phyloP scores from a whole-genome alignment of 2,888 invertebrate species.

The Plebejus anna region DNA sequence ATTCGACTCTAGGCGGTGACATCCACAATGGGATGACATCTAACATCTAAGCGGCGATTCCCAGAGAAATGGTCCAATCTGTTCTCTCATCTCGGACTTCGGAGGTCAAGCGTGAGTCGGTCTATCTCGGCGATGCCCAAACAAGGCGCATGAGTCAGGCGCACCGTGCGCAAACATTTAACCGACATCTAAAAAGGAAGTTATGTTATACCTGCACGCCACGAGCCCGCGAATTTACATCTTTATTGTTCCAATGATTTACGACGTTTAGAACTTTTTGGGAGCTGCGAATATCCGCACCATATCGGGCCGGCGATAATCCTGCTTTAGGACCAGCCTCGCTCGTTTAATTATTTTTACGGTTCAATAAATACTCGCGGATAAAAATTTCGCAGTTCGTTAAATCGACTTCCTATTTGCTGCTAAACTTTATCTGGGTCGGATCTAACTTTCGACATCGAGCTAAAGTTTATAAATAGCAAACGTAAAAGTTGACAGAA shows the following conservation, averaged over 20 bases:
- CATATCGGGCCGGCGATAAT: not conserved
- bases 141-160: slow-evolving; percentile 1
- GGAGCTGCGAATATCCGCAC: not conserved
- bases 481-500: not conserved
- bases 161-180: slow-evolving; percentile 12
- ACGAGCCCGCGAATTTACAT: not conserved
- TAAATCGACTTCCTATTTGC: not conserved
- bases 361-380: not conserved
- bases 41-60: not conserved
- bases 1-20: slow-evolving; percentile 2
- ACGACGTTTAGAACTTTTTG: not conserved
- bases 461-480: not conserved
- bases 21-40: not conserved
- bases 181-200: not conserved
- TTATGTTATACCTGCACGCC: not conserved
- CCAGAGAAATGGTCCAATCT: slow-evolving; percentile 9
- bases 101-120: slow-evolving; percentile 8
- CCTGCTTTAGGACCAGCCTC: not conserved
- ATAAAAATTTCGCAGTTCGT: not conserved
- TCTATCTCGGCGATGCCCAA: not conserved
- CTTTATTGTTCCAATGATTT: not conserved
- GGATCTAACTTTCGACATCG: not conserved
- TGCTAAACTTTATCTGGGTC: not conserved
- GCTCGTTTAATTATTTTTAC: slow-evolving; percentile 12
- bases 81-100: not conserved